These are phyloP conservation scores for Pipra filicauda DNA, from an alignment of 2,113 vertebrate species.

Conservation along the genomic window DNA sequence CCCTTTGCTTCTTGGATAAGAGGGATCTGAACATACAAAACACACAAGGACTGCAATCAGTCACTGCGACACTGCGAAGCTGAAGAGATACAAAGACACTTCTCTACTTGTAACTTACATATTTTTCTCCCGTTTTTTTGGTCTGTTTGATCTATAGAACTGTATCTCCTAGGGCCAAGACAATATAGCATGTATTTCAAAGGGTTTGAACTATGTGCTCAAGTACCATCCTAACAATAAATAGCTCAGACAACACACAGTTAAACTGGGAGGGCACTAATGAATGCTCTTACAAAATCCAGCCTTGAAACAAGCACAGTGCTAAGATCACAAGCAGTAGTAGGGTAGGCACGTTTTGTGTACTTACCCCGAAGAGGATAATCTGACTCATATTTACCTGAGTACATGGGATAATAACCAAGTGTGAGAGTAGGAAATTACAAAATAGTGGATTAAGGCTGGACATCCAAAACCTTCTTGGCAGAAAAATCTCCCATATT, in stretches of 20 bases:
- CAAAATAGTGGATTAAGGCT: background rate
- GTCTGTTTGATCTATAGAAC: background rate
- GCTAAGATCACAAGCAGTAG: background rate
- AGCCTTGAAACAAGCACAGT: background rate
- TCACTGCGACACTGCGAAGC: background rate
- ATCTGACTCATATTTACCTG: background rate
- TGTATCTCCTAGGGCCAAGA: background rate
- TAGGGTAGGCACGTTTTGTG: accelerated
- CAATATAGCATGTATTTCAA: background rate
- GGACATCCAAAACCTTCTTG: background rate
- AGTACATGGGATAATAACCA: background rate
- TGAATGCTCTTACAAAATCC: background rate
- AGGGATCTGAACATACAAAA: background rate
- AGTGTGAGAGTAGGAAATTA: background rate
- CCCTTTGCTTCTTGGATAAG: background rate
- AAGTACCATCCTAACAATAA: background rate
- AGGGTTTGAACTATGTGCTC: background rate
- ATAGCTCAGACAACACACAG: background rate
- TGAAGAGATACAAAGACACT: background rate
- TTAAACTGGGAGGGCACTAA: background rate
- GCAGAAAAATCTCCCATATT: background rate
- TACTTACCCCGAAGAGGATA: background rate
- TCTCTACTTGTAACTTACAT: background rate
- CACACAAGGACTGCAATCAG: background rate
- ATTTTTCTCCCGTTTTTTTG: background rate